Conservation (phyloP, 2,113 vertebrate genomes). For the Murina feae region DNA sequence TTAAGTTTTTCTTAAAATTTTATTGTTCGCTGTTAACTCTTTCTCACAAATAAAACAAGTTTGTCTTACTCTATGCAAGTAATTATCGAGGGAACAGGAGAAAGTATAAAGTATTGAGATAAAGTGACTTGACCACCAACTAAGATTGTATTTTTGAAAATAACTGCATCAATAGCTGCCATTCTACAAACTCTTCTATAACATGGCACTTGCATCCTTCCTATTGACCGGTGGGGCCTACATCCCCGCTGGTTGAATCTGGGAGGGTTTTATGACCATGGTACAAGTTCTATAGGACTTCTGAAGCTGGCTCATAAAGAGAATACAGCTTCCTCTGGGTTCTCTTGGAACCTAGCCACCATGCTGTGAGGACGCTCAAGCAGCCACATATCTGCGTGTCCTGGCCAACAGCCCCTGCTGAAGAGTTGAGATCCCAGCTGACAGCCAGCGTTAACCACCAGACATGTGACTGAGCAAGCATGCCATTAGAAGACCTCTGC, state of each 20-base stretch:
- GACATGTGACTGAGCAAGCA: not conserved
- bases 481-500: not conserved
- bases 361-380: not conserved
- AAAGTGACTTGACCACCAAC: not conserved
- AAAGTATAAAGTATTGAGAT: not conserved
- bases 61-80: conserved; percentile 2
- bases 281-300: not conserved
- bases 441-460: not conserved
- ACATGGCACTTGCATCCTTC: not conserved
- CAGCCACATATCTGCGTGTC: not conserved
- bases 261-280: not conserved
- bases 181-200: not conserved
- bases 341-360: not conserved
- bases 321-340: not conserved
- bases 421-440: not conserved
- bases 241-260: not conserved
- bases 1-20: not conserved
- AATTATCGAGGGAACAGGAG: not conserved
- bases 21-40: not conserved
- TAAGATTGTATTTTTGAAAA: not conserved
- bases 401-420: not conserved
- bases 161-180: too few relatives aligned
- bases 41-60: not conserved
- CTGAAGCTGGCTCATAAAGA: not conserved
- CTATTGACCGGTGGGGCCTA: not conserved